These are phyloP conservation scores for Scaptomyza caliginosa DNA, from an alignment of 2,888 invertebrate genomes.

Conservation along the genomic window DNA sequence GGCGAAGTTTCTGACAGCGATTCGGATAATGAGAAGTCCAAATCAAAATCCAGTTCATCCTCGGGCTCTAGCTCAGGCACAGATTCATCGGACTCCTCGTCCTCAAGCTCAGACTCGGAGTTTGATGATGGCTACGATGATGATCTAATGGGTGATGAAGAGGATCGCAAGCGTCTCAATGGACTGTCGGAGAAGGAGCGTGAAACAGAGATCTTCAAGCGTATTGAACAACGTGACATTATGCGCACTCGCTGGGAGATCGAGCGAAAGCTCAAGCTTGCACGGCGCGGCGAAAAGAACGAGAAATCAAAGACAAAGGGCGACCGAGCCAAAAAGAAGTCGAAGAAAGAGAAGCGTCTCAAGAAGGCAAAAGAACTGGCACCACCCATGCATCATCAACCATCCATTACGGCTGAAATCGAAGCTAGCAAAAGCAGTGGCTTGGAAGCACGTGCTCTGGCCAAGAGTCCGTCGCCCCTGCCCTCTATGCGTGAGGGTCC, in stretches of 20 bases:
- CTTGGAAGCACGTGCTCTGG: conserved; percentile 32
- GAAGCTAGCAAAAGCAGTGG: conserved; percentile 36
- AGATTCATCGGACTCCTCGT: conserved; percentile 72
- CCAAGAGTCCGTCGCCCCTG: conserved; percentile 60
- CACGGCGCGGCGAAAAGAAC: conserved; percentile 90
- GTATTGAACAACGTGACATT: conserved; percentile 96
- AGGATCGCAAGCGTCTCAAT: conserved; percentile 94
- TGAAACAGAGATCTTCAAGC: conserved; percentile 98
- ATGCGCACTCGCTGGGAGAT: conserved; percentile 98
- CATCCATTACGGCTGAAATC: conserved; percentile 14
- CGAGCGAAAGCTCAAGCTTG: conserved; percentile 94
- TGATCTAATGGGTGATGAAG: conserved; percentile 98
- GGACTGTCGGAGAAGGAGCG: conserved; percentile 98
- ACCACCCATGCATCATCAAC: conserved; percentile 21
- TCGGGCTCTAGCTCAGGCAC: conserved; percentile 69
- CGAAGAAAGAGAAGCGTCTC: conserved; percentile 61
- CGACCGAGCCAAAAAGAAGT: conserved; percentile 86
- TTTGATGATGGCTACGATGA: conserved; percentile 99
- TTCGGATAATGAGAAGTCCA: conserved; percentile 84
- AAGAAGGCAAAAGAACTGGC: conserved; percentile 44
- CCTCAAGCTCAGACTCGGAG: conserved; percentile 90
- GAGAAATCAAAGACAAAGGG: conserved; percentile 83
- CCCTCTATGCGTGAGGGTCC: conserved; percentile 46
- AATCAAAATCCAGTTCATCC: conserved; percentile 39
- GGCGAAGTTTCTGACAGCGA: conserved; percentile 91